phyloP scores from a whole-genome alignment of 2,113 vertebrate species.

The Crotalus viridis region DNA sequence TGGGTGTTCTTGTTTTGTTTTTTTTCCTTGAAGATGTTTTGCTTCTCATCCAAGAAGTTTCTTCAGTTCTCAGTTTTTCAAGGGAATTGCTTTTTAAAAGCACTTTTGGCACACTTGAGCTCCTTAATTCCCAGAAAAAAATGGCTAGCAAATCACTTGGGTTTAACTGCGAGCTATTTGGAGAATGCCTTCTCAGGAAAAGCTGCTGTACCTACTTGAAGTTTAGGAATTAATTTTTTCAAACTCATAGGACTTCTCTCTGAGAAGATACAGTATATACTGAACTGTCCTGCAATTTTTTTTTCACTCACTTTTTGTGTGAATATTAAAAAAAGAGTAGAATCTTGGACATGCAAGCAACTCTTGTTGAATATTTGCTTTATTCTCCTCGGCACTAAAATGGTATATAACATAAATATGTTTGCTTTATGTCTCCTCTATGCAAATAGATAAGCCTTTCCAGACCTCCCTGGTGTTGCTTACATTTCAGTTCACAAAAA shows the following conservation, averaged over 20 bases:
- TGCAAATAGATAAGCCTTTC: slow-evolving; percentile 33
- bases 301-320: background rate
- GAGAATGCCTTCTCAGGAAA: background rate
- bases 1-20: background rate
- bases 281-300: too few species aligned
- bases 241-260: background rate
- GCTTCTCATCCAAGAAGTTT: background rate
- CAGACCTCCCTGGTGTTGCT: slow-evolving; percentile 45
- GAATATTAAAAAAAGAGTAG: background rate
- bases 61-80: background rate
- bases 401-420: slow-evolving; percentile 10
- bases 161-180: background rate
- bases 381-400: background rate
- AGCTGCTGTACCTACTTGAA: background rate
- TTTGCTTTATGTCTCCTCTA: slow-evolving; percentile 36
- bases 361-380: background rate
- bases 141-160: background rate
- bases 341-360: background rate
- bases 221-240: background rate
- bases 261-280: background rate
- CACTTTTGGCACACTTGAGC: background rate
- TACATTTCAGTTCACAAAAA: slow-evolving; percentile 18
- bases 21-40: background rate
- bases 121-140: background rate
- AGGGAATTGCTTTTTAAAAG: background rate